Evolutionary conservation across 2,888 invertebrate species (phyloP).

Genomic region (Hypercompe scribonia): DNA sequence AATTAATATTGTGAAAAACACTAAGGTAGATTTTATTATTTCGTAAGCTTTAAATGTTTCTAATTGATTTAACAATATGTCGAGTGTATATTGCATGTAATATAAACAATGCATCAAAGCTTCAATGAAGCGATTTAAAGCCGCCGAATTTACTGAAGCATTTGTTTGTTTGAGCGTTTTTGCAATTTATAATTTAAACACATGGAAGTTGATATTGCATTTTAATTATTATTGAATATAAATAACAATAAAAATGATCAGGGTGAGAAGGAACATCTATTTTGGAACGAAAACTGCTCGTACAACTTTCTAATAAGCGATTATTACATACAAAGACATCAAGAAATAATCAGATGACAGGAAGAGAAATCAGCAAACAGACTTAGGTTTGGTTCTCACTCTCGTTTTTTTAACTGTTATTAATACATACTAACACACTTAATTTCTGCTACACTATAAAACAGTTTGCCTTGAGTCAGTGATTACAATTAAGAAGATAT

Average conservation of each 20-base stretch:
- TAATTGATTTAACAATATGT: background rate
- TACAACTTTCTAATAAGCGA: too few relatives aligned
- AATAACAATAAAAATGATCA: background rate
- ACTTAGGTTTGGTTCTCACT: too few relatives aligned
- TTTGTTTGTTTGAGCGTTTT: background rate
- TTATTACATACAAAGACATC: too few relatives aligned
- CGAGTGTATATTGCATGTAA: background rate
- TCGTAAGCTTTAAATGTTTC: background rate
- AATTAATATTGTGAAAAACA: background rate
- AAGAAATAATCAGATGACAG: too few relatives aligned
- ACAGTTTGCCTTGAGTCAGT: too few relatives aligned
- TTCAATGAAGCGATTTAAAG: background rate
- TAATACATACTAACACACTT: too few relatives aligned
- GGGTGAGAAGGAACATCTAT: background rate
- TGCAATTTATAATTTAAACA: background rate
- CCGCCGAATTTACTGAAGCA: background rate
- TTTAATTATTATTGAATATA: background rate
- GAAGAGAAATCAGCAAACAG: too few relatives aligned
- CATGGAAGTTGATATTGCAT: background rate
- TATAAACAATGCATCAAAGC: background rate
- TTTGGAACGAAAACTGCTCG: too few relatives aligned
- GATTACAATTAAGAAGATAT: too few relatives aligned
- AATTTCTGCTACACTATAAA: too few relatives aligned
- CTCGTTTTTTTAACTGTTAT: too few relatives aligned
- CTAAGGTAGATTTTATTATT: background rate